phyloP scores from a whole-genome alignment of 2,113 vertebrate genomes.

The Sitta europaea region DNA sequence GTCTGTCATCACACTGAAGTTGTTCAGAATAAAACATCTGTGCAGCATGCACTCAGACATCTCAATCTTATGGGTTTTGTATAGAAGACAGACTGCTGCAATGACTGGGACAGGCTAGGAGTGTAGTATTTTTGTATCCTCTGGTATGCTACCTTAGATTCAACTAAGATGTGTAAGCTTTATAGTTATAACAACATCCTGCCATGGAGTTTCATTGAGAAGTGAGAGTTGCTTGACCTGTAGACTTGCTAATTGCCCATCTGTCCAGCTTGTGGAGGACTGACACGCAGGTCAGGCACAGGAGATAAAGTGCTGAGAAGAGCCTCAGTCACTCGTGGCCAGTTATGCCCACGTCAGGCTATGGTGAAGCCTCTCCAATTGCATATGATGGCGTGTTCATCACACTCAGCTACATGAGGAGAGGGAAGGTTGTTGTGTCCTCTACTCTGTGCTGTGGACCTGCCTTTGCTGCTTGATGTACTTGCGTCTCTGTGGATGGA shows the following conservation, averaged over 20 bases:
- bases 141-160: neutral
- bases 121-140: rapidly evolving
- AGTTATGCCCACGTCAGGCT: neutral
- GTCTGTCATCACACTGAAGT: neutral
- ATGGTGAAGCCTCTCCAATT: neutral
- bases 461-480: neutral
- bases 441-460: neutral
- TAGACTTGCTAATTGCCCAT: neutral
- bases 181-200: neutral
- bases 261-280: neutral
- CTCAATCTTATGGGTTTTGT: neutral
- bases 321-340: neutral
- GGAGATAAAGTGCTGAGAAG: neutral
- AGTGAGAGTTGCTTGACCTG: neutral
- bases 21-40: neutral
- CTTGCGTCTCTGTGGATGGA: neutral
- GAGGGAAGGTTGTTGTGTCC: neutral
- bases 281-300: neutral
- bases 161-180: neutral
- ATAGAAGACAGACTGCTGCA: neutral
- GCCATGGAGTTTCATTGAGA: neutral
- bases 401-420: neutral
- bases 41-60: neutral
- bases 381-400: rapidly evolving
- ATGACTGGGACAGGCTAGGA: neutral